phyloP scores from a whole-genome alignment of 2,797 vertebrate species.

The Triplophysa yarkandensis region DNA sequence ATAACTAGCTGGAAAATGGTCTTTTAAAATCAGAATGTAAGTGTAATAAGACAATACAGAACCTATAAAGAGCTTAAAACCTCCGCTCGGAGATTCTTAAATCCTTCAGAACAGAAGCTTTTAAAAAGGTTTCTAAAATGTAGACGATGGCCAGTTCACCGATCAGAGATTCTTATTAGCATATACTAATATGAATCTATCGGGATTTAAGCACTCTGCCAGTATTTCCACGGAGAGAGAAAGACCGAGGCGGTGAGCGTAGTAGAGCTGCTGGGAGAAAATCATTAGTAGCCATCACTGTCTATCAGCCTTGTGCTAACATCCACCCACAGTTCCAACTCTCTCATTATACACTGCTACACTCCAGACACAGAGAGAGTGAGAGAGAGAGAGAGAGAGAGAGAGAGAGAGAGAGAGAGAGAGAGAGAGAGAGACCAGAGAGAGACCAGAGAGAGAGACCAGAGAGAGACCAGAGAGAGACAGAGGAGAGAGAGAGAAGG shows the following conservation, averaged over 20 bases:
- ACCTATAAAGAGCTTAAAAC: background rate
- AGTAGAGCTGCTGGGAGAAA: slow-evolving; percentile 33
- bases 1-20: too few species aligned
- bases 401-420: background rate
- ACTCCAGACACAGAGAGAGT: slow-evolving; percentile 51
- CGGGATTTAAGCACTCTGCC: slow-evolving; percentile 22
- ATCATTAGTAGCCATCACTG: slow-evolving; percentile 50
- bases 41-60: background rate
- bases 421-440: background rate
- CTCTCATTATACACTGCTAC: slow-evolving; percentile 68
- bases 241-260: slow-evolving; percentile 20
- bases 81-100: background rate
- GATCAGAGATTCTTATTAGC: slow-evolving; percentile 18
- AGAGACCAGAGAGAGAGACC: too few species aligned
- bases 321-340: slow-evolving; percentile 41
- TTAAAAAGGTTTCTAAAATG: background rate
- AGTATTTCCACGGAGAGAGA: slow-evolving; percentile 7
- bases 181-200: slow-evolving; percentile 28
- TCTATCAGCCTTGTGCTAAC: slow-evolving; percentile 29
- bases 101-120: slow-evolving; percentile 13
- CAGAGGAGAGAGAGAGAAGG: too few species aligned
- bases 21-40: background rate
- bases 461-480: background rate
- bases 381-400: slow-evolving; percentile 9
- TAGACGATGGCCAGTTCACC: background rate